Evolutionary conservation across 2,888 invertebrate species (phyloP).

Genomic region (Bombyx huttoni): DNA sequence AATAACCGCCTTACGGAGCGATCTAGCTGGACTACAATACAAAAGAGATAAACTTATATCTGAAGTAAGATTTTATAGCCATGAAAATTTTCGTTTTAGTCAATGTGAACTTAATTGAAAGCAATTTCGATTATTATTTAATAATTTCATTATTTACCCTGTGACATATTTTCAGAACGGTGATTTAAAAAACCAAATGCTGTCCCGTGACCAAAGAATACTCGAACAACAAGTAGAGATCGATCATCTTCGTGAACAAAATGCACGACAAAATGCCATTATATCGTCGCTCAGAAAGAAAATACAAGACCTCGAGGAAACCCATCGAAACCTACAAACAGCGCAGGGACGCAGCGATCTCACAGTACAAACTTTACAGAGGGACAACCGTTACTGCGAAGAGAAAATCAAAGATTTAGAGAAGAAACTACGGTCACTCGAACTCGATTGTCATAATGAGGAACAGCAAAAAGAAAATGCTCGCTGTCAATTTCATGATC

Average conservation of each 20-base stretch:
- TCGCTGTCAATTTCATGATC: conserved; percentile 77
- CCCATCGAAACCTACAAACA: conserved; percentile 78
- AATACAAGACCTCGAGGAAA: conserved; percentile 83
- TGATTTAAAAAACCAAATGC: conserved; percentile 79
- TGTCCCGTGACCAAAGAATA: conserved; percentile 79
- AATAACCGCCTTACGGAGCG: conserved; percentile 83
- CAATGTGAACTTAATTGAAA: too few species aligned
- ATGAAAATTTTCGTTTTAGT: background rate
- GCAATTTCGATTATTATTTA: too few species aligned
- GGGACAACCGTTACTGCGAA: conserved; percentile 80
- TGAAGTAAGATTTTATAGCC: conserved; percentile 71
- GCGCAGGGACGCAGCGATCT: conserved; percentile 77
- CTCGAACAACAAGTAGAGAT: conserved; percentile 85
- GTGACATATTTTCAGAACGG: conserved; percentile 66
- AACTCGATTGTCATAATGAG: conserved; percentile 79
- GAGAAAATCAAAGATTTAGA: conserved; percentile 84
- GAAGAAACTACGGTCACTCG: conserved; percentile 80
- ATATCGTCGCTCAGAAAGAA: conserved; percentile 85
- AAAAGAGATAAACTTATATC: conserved; percentile 84
- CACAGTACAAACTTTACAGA: conserved; percentile 80
- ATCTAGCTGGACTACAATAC: conserved; percentile 86
- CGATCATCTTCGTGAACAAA: conserved; percentile 84
- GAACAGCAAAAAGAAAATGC: conserved; percentile 83
- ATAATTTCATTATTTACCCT: too few species aligned
- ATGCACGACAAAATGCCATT: conserved; percentile 85